These are phyloP conservation scores for Tauraco erythrolophus DNA, from an alignment of 2,113 vertebrate species.

Conservation along the genomic window DNA sequence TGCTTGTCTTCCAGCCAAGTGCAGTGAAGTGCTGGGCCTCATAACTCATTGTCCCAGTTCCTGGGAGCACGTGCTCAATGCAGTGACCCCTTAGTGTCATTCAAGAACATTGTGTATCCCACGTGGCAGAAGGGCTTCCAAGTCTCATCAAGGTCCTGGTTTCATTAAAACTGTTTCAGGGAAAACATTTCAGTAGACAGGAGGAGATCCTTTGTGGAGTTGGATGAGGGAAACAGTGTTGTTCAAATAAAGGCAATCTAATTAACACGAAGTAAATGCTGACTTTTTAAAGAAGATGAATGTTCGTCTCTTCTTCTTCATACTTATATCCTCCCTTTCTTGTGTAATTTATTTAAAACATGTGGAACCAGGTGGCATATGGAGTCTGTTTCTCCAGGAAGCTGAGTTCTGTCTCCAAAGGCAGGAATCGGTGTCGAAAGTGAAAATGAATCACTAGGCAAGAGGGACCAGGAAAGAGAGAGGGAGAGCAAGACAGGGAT, in stretches of 20 bases:
- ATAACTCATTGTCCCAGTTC: rapidly evolving
- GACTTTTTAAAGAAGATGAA: background rate
- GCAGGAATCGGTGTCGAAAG: background rate
- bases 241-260: background rate
- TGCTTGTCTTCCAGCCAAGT: background rate
- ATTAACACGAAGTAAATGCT: background rate
- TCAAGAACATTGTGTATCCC: too few species aligned
- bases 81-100: background rate
- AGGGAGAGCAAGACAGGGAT: background rate
- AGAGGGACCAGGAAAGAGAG: background rate
- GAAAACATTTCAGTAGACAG: background rate
- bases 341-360: background rate
- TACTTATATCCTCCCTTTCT: background rate
- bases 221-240: rapidly evolving
- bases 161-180: background rate
- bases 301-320: background rate
- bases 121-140: background rate
- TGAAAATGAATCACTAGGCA: rapidly evolving
- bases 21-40: background rate
- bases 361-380: background rate
- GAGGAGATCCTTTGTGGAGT: background rate
- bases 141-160: background rate
- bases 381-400: background rate
- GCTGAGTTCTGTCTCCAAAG: background rate
- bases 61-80: rapidly evolving